Base-by-base conservation (phyloP, 1,140 invertebrate species). In the Hydropsyche tenuis region DNA sequence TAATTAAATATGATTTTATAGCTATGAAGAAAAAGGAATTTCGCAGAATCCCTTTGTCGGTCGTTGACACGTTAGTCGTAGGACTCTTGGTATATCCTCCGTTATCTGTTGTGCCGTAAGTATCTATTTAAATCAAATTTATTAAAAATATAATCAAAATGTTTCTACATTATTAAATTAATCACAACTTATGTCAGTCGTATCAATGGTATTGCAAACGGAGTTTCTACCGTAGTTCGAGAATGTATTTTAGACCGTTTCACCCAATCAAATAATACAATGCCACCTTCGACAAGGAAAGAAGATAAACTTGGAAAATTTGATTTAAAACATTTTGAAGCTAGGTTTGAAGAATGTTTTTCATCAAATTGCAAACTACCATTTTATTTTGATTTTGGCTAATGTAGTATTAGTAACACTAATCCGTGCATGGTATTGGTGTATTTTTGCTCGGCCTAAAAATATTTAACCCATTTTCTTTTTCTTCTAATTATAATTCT, bases 1-100 rank as follows among this genome's bases (percentile, higher is more conserved):
- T 90, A 14, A 87, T 93, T 27, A 94, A 94, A 79, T 96, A 93
- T 83, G 93, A 95, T 81, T 94, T 95, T 79, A 94, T 95, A 78
- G 91, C 91, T 0, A 83, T 93, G 78, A 90, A 89, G 76, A 85
- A 91, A 65, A 80, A 92, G 16, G 90, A 92, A 69, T 90, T 88
- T 77, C 87, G 87, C 74, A 88, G 90, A 80, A 84, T 93, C 12
- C 85, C 88, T 71, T 80, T 95, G 43, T 82, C 87, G 56, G 83
- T 88, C 20, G 84, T 94, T 51, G 90, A 93, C 78, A 89, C 89
- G n/a, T 81, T 95, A 37, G 85, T 90, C 0, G 85, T 89, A 72
- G 93, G 93, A 18, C 90, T 93, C 80, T 81, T 95, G 65, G 86
- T 89, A n/a, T 95, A 95, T 82, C 93, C 94, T 46, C 82, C 88